Evolutionary conservation across 2,888 invertebrate species (phyloP), one percentile per base, ranked within the genome.

Genomic region (Formica aserva): DNA sequence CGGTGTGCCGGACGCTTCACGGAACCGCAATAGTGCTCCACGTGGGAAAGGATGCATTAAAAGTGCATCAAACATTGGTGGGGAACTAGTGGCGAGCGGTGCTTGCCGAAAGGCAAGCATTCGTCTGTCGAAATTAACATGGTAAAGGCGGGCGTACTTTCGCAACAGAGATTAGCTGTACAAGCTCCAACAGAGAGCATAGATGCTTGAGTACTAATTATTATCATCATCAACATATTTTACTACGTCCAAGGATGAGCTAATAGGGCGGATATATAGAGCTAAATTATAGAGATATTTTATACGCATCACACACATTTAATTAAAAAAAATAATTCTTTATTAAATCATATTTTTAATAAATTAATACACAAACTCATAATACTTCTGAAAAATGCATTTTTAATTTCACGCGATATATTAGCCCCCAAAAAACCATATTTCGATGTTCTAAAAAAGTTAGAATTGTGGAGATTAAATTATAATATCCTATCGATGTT

Each of bases 41-140:
- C 78, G 78, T 80, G 72, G 72, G 78, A 80, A 80, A 57, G 72
- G 78, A 80, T 72, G 72, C 60, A 72, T 80, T 80, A 60, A 80
- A 80, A 80, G 78, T 78, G 78, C 78, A 80, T 80, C 72, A 80
- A 71, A 72, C 72, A 22, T 9, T 26, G 57, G 26, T 22, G 26
- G 52, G 45, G 60, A 71, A 57, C 13, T 41, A 15, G 32, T 57
- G 41, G 71, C 32, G 71, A 57, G 32, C 26, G 60, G 18, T 80
- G 71, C 72, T 72, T 80, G 71, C 72, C 78, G 41, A 72, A 72
- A 71, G 72, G 72, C 72, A 35, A 18, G 8, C 78, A 60, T 71
- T 60, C 29, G 71, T 71, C 60, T 78, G 71, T 72, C 78, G 72
- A 80, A 80, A 80, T 72, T 80, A 80, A 80, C 78, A 78, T 52